Base-by-base conservation (phyloP, 2,888 invertebrate genomes). In the Horisme vitalbata region DNA sequence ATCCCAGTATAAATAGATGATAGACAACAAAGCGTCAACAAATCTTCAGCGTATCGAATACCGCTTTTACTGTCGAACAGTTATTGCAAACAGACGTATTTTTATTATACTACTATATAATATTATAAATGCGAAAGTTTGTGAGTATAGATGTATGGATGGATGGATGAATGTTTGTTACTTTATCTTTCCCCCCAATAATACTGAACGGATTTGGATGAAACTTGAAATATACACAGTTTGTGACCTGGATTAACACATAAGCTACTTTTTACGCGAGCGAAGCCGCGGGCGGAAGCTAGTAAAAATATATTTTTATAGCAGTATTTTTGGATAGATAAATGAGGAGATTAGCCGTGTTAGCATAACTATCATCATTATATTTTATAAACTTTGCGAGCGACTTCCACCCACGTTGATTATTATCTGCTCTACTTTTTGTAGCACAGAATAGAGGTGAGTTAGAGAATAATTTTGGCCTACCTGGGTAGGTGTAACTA, bases 1-100 rank as follows among this genome's bases (percentile, higher is more conserved):
- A 81, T 74, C 55, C 60, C 70, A 52, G 57, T 85, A 85, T 75
- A 84, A 87, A 88, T 87, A 87, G 87, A 71, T 44, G 61, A 75
- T 77, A 76, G 69, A 83, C 75, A 83, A 82, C 78, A 79, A 81
- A 80, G 69, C 77, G 73, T 80, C 71, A 76, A 74, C 69, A 73
- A 68, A 65, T 59, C 57, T 55, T 55, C 55, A 43, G 63, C 57
- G 63, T 57, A 67, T 65, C 63, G 62, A 52, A 51, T 63, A 61
- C 61, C 52, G 48, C 41, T 24, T 48, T 41, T 41, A 57, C 62
- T 67, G 68, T 66, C 63, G 63, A 71, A 68, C 68, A 58, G n/a
- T 58, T 64, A 68, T 57, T 59, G 54, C 45, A 45, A 52, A 47
- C 51, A 27, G 35, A 45, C 52, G 41, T 50, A 31, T 53, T 58